Evolutionary conservation across 2,888 invertebrate species (phyloP).

Genomic region (Alcis repandata): DNA sequence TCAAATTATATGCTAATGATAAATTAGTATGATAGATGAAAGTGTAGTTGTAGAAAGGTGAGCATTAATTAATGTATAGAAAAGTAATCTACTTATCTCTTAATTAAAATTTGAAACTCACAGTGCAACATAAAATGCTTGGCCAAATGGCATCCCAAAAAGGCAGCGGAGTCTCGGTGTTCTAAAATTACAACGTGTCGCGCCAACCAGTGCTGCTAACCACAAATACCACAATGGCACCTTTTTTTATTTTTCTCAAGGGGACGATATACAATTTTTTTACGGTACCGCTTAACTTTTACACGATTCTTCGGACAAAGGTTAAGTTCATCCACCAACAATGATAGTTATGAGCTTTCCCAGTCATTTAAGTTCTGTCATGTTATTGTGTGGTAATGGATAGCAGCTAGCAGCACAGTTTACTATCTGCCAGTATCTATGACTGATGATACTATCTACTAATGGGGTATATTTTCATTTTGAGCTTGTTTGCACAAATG

Average conservation of each 20-base stretch:
- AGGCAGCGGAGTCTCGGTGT: conserved; percentile 57
- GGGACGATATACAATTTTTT: no score
- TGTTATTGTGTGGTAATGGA: no score
- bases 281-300: no score
- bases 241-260: conserved; percentile 9
- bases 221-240: conserved; percentile 42
- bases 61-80: neutral
- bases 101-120: neutral
- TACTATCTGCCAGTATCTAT: neutral
- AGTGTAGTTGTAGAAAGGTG: neutral
- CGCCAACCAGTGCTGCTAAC: conserved; percentile 61
- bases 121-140: conserved; percentile 12
- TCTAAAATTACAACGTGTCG: conserved; percentile 62
- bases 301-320: no score
- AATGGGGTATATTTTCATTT: conserved; percentile 44
- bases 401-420: neutral
- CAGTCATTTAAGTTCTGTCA: no score
- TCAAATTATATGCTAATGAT: neutral
- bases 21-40: neutral
- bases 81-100: neutral
- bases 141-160: conserved; percentile 48
- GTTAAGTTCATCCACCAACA: no score
- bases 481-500: conserved; percentile 32
- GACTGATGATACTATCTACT: conserved; percentile 3
- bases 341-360: no score